Evolutionary conservation across 2,113 vertebrate species (phyloP).

Genomic region (Phoxinus phoxinus): DNA sequence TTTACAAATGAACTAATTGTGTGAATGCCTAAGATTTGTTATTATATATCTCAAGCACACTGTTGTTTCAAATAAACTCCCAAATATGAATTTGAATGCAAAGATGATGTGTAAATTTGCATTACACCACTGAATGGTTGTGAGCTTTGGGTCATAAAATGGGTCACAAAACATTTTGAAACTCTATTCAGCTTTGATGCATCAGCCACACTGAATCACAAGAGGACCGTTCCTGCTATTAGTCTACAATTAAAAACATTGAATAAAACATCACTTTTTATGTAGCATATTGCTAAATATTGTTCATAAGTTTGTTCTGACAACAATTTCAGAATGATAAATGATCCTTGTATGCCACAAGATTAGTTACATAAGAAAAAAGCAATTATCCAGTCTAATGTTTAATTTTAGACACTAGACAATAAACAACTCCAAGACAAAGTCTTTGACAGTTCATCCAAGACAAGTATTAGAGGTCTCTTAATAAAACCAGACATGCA

Average conservation of each 20-base stretch:
- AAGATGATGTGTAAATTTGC: not conserved
- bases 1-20: not conserved
- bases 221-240: not conserved
- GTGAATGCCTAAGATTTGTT: not conserved
- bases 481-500: conserved; percentile 39
- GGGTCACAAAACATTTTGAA: not conserved
- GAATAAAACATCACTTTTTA: not conserved
- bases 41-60: not conserved
- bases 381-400: not conserved
- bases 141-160: not conserved
- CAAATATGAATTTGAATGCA: not conserved
- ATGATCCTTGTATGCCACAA: not conserved
- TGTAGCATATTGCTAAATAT: not conserved
- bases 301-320: not conserved
- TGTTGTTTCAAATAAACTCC: not conserved
- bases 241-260: not conserved
- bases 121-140: not conserved
- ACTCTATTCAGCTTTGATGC: not conserved
- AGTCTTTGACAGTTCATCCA: conserved; percentile 29
- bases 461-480: conserved; percentile 18
- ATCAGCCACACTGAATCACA: not conserved
- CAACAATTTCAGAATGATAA: conserved; percentile 1
- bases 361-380: not conserved
- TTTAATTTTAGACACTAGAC: conserved; percentile 12
- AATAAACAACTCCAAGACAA: conserved; percentile 8